Conservation (phyloP, 2,888 invertebrate species). For the Eupsilia transversa region DNA sequence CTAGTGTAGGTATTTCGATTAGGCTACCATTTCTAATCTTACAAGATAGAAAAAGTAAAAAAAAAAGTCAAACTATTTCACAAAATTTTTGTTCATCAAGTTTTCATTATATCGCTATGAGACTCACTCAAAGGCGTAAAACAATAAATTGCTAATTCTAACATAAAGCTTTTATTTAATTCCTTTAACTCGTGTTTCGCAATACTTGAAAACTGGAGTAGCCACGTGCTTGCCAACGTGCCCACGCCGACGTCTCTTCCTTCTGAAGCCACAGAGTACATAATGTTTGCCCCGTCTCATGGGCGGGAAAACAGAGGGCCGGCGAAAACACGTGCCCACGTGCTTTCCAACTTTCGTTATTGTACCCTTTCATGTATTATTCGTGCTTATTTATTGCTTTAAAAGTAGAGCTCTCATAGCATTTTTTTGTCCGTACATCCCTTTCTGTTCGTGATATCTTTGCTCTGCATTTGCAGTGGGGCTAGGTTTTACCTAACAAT, state of each 20-base stretch:
- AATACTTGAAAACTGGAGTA: constrained; percentile 8
- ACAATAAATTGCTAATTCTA: not conserved
- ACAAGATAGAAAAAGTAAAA: not conserved
- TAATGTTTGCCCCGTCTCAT: not conserved
- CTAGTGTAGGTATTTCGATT: not conserved
- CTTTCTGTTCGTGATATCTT: no score
- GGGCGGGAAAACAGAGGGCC: constrained; percentile 1
- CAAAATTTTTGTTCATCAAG: not conserved
- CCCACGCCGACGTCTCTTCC: not conserved
- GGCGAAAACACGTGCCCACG: constrained; percentile 36
- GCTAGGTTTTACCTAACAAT: no score
- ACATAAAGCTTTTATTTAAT: not conserved
- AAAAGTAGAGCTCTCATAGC: no score
- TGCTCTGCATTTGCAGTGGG: no score
- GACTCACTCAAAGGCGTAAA: not conserved
- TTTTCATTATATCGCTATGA: not conserved
- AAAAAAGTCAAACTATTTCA: not conserved
- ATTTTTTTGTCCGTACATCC: no score
- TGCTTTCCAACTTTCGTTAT: not conserved
- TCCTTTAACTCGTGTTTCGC: not conserved
- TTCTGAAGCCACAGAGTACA: constrained; percentile 12
- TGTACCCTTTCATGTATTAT: not conserved
- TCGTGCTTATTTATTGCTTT: not conserved
- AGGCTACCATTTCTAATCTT: not conserved
- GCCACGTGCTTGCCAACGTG: constrained; percentile 39